Evolutionary conservation across 1,140 invertebrate genomes (phyloP).

Genomic region (Augochlora pura): DNA sequence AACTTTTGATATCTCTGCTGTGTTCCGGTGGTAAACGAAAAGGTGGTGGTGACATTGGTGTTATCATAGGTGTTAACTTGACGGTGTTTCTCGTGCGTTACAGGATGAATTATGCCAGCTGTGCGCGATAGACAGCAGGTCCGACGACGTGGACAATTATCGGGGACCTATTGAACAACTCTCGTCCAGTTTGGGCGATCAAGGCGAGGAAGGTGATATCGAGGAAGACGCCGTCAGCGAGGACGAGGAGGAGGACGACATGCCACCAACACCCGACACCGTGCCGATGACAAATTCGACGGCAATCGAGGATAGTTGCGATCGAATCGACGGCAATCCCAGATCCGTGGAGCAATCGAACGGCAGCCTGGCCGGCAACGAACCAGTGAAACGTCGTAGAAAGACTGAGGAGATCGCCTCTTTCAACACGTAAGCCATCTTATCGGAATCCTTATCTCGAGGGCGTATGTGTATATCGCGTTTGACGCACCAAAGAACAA

Average conservation of each 20-base stretch:
- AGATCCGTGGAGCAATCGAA: conserved; percentile 45
- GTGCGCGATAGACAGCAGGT: conserved; percentile 75
- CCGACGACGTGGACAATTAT: conserved; percentile 53
- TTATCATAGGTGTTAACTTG: not conserved
- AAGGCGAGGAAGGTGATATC: conserved; percentile 71
- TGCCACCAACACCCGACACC: conserved; percentile 75
- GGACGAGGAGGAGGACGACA: conserved; percentile 66
- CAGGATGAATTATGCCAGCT: conserved; percentile 78
- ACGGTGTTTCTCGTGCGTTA: not conserved
- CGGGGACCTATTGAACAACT: conserved; percentile 43
- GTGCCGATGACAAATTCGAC: conserved; percentile 69
- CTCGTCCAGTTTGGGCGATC: conserved; percentile 53
- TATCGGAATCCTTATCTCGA: conserved; percentile 8
- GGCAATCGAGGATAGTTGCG: conserved; percentile 66
- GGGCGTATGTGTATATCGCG: not conserved
- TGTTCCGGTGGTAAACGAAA: too few species aligned
- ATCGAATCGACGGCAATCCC: conserved; percentile 68
- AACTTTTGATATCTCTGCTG: too few species aligned
- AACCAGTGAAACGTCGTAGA: conserved; percentile 45
- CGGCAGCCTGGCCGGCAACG: conserved; percentile 23
- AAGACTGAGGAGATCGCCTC: conserved; percentile 70
- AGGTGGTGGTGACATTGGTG: too few species aligned
- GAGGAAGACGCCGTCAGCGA: conserved; percentile 65
- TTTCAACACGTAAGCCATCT: conserved; percentile 73
- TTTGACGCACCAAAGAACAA: not conserved